These are phyloP conservation scores for Creontiades dilutus DNA, from an alignment of 2,888 invertebrate species.

Conservation along the genomic window DNA sequence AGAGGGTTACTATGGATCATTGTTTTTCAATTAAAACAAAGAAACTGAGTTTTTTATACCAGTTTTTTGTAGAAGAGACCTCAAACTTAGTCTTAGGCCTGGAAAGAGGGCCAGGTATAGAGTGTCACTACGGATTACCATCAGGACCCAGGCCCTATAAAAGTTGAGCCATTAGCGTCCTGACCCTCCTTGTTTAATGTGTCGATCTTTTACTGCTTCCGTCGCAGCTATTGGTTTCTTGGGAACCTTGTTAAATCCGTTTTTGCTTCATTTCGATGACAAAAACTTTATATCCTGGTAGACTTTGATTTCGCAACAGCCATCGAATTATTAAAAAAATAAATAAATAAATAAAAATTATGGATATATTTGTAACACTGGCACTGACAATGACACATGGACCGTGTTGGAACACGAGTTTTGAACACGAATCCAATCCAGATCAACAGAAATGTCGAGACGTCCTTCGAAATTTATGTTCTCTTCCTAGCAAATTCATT, in stretches of 20 bases:
- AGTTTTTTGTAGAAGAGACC: conserved; percentile 37
- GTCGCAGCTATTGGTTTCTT: conserved; percentile 6
- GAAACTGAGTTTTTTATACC: conserved; percentile 35
- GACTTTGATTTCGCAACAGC: too few relatives aligned
- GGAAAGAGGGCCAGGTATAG: conserved; percentile 50
- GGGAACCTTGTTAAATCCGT: neutral
- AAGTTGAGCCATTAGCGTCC: conserved; percentile 56
- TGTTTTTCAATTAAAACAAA: conserved; percentile 68
- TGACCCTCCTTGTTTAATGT: conserved; percentile 1
- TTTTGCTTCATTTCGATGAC: neutral
- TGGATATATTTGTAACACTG: too few relatives aligned
- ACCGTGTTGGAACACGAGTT: too few relatives aligned
- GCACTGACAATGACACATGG: too few relatives aligned
- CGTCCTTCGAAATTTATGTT: too few relatives aligned
- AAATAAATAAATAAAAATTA: too few relatives aligned
- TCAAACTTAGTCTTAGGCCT: conserved; percentile 47
- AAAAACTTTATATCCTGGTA: neutral
- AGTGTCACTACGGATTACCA: conserved; percentile 67
- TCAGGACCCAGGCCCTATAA: conserved; percentile 37
- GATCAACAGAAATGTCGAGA: too few relatives aligned
- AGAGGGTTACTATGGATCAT: conserved; percentile 53
- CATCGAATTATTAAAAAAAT: too few relatives aligned
- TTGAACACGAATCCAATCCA: too few relatives aligned
- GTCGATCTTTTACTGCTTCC: conserved; percentile 49
- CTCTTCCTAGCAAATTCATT: too few relatives aligned